Base-by-base conservation (phyloP, 2,797 vertebrate species). In the Acrocephalus scirpaceus region DNA sequence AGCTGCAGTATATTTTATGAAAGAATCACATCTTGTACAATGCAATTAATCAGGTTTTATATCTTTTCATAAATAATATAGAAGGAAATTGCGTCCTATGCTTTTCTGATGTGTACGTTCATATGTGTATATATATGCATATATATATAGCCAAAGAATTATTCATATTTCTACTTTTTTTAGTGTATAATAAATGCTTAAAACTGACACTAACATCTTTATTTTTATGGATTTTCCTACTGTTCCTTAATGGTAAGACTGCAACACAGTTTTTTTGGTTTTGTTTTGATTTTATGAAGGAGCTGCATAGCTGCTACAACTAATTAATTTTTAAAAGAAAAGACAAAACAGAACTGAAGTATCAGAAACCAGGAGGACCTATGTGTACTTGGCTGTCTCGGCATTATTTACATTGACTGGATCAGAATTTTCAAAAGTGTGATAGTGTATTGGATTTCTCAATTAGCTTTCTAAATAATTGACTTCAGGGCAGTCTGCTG, bases 381-480 rank as follows among this genome's bases (percentile, higher is more conserved):
- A 16, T 21, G 14, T 48, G 30, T 80, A 51, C 22, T 66, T 67
- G 26, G 5, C 18, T 78, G 25, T 58, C 50, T 75, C 3, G 1
- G 21, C 0, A 7, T 60, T 85, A 73, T 76, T 92, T 86, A 75
- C 56, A 23, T 66, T 76, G 12, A 48, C 69, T 80, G 58, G 22
- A 69, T 83, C n/a, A 60, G 40, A 88, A 86, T 93, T 94, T 88
- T 86, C 40, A 78, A 54, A 88, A 90, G 26, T 30, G 21, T 29
- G 21, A 32, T 66, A 27, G 12, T 53, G 15, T 71, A 13, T 38
- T 74, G 38, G 27, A 47, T 74, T 94, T n/a, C 57, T 77, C 78
- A 74, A 27, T 88, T 79, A 77, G 16, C n/a, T 90, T 88, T 86
- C 48, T 84, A 86, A 91, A 66, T 62, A 75, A 88, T 32, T 90